These are phyloP conservation scores for Lithosia quadra DNA, from an alignment of 2,888 invertebrate species.

Conservation along the genomic window DNA sequence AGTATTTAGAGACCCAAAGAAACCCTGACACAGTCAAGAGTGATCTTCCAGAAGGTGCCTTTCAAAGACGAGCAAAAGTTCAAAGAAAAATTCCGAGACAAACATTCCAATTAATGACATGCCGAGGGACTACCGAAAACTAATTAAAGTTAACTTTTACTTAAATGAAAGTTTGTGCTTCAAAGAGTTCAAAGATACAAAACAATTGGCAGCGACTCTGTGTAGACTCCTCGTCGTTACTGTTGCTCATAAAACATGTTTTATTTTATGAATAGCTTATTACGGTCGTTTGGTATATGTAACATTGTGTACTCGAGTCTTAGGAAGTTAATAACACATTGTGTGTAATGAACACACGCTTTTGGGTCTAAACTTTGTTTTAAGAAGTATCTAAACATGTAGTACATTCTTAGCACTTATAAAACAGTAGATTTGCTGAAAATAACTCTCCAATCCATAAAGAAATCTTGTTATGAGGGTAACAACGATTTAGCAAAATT, in stretches of 20 bases:
- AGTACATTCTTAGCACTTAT: not conserved
- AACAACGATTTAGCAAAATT: constrained; percentile 6
- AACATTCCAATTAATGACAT: constrained; percentile 14
- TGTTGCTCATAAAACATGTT: constrained; percentile 3
- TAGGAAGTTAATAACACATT: not conserved
- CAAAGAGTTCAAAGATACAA: constrained; percentile 10
- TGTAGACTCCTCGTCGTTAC: not conserved
- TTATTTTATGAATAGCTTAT: constrained; percentile 8
- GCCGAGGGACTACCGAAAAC: constrained; percentile 3
- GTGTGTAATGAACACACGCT: not conserved
- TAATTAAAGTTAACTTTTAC: constrained; percentile 16
- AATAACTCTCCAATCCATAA: not conserved
- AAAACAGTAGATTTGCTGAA: not conserved
- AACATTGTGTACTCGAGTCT: not conserved
- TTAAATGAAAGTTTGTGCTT: constrained; percentile 10
- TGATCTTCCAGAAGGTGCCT: not conserved
- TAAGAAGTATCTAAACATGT: not conserved
- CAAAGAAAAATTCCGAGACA: constrained; percentile 1
- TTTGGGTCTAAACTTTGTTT: not conserved
- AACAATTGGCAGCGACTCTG: not conserved
- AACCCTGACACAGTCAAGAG: not conserved
- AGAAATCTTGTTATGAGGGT: constrained; percentile 5
- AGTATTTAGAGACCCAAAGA: not conserved
- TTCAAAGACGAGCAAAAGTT: not conserved
- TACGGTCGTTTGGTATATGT: not conserved